Evolutionary conservation across 1,140 invertebrate species (phyloP), one percentile per base, ranked within the genome.

Genomic region (Oedothorax gibbosus): DNA sequence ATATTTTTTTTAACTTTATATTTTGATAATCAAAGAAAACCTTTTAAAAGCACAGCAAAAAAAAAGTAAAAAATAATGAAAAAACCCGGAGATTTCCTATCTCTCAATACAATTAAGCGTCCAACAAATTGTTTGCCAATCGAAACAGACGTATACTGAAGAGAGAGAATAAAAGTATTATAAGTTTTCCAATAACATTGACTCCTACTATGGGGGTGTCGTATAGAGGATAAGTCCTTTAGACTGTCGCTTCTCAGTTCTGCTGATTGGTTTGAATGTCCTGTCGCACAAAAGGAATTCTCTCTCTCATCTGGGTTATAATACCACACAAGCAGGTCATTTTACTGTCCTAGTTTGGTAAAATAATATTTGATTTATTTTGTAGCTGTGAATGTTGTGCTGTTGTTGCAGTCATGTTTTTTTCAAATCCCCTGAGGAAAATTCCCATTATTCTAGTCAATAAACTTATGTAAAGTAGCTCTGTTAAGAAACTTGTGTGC

Each of bases 191-290:
- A 53, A 51, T n/a, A 54, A 53, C 69, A 8, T 51, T 51, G 69
- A 71, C 51, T 71, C 54, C 50, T 53, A 53, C 50, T 0, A 11
- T 11, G 50, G 15, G 15, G 69, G 50, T 6, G 57, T 35, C 35
- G 35, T 35, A 35, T 35, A 35, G 35, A 35, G 50, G 69, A 71
- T 71, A 71, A 71, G 50, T 51, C 69, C 50, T 15, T 12, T 15
- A 71, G 69, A 10, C n/a, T 2, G n/a, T 15, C 50, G 49, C 12
- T 10, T 49, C n/a, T 5, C 7, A 18, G 15, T 15, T n/a, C 50
- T 53, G 54, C 69, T 71, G 69, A 71, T 71, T 71, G 69, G 69
- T 71, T 53, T 71, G 69, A 71, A 51, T 71, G 57, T 60, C 50
- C 54, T 51, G 50, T 10, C 50, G 50, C 54, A 51, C 53, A 71